These are phyloP conservation scores for Amblyornis subalaris DNA, from an alignment of 2,113 vertebrate species.

Conservation along the genomic window DNA sequence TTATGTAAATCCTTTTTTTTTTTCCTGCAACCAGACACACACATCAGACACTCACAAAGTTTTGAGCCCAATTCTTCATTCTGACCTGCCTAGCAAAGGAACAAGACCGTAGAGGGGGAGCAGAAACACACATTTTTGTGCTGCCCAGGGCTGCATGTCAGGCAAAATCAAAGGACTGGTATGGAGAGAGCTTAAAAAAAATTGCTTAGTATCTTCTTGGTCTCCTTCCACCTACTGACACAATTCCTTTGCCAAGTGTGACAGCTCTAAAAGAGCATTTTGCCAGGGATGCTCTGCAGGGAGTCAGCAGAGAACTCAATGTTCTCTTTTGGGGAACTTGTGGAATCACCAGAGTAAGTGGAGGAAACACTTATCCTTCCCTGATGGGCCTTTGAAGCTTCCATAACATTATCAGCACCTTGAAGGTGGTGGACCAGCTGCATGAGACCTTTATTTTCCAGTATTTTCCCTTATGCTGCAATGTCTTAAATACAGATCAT, in stretches of 20 bases:
- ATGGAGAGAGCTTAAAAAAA: background rate
- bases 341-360: background rate
- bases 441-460: background rate
- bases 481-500: background rate
- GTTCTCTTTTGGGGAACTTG: background rate
- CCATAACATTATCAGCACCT: background rate
- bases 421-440: background rate
- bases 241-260: background rate
- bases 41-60: background rate
- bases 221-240: background rate
- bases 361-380: background rate
- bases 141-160: background rate
- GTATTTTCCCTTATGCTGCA: background rate
- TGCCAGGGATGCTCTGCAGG: background rate
- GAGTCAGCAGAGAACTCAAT: background rate
- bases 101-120: background rate
- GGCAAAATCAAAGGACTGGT: background rate
- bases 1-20: background rate
- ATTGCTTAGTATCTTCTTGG: background rate
- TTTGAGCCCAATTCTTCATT: background rate
- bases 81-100: background rate
- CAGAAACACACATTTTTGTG: background rate
- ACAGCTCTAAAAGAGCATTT: background rate
- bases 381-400: background rate
- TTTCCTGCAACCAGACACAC: background rate